Evolutionary conservation across 2,888 invertebrate species (phyloP).

Genomic region (Lasioglossum calceatum): DNA sequence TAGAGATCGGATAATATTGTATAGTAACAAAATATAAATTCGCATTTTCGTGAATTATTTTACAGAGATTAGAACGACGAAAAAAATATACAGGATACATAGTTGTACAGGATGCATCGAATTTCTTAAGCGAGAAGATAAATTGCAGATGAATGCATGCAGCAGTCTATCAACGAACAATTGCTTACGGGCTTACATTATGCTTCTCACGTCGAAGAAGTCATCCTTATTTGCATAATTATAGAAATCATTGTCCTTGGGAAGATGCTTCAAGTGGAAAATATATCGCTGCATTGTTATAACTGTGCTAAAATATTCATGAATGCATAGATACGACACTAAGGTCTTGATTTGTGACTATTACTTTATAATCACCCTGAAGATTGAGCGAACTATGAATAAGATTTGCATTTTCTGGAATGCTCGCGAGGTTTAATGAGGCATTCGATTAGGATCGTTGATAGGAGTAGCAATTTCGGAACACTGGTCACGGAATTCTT

Average conservation of each 20-base stretch:
- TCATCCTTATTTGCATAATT: neutral
- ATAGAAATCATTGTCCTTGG: neutral
- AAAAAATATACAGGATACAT: neutral
- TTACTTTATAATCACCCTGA: neutral
- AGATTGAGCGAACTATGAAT: neutral
- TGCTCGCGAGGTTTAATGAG: neutral
- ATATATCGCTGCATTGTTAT: neutral
- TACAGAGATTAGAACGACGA: neutral
- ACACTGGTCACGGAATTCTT: slow-evolving; percentile 40
- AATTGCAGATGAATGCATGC: neutral
- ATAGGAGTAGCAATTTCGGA: neutral
- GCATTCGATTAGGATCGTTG: neutral
- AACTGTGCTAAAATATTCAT: neutral
- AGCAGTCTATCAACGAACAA: neutral
- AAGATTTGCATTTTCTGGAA: neutral
- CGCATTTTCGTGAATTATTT: neutral
- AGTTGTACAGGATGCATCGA: neutral
- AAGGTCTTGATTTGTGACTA: neutral
- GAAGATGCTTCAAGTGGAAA: neutral
- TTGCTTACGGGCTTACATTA: neutral
- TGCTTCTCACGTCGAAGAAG: neutral
- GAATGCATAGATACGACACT: neutral
- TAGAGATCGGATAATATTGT: neutral
- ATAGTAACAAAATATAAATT: too few species aligned
- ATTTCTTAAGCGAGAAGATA: neutral